phyloP scores from a whole-genome alignment of 2,888 invertebrate genomes.

The Leptinotarsa juncta region DNA sequence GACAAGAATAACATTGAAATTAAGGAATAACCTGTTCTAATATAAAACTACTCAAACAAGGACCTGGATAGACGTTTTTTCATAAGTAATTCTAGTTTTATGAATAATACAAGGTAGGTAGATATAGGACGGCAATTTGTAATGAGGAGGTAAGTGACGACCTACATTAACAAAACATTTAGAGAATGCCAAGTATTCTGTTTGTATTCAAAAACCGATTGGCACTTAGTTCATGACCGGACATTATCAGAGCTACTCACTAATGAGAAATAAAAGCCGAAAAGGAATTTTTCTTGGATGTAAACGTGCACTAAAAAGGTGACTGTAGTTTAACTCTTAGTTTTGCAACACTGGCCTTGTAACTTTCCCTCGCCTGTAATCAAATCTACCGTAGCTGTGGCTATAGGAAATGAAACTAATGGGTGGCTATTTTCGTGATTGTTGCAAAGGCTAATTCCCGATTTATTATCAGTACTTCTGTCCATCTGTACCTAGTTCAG shows the following conservation, averaged over 20 bases:
- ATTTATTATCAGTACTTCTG: neutral
- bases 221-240: neutral
- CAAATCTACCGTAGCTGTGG: neutral
- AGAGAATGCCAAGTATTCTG: neutral
- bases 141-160: neutral
- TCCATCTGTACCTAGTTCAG: neutral
- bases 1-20: too few relatives aligned
- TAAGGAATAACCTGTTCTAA: too few relatives aligned
- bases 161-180: conserved; percentile 9
- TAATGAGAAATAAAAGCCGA: neutral
- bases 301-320: neutral
- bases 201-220: neutral
- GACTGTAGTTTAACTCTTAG: conserved; percentile 1
- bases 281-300: neutral
- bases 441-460: neutral
- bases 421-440: neutral
- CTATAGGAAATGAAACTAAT: neutral
- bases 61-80: too few relatives aligned
- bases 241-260: neutral
- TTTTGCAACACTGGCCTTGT: conserved; percentile 13
- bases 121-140: too few relatives aligned
- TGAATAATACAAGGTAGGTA: too few relatives aligned
- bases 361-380: conserved; percentile 10
- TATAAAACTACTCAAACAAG: too few relatives aligned
- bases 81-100: too few relatives aligned